Conservation (phyloP, 92 coral and sea anemone genomes). For the Zoanthus sociatus region DNA sequence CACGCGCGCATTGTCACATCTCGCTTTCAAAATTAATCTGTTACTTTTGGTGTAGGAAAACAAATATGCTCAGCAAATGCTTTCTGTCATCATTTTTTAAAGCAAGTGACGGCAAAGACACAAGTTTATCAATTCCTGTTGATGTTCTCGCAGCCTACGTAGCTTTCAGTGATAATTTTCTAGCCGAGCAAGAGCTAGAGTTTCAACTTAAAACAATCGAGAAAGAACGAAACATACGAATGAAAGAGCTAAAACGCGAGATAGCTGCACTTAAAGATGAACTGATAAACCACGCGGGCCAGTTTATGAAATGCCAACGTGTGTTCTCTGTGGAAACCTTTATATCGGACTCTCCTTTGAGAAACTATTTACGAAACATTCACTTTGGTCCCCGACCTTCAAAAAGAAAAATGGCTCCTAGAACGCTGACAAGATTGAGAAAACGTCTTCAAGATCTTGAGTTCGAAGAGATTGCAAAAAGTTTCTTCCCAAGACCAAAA, state of each 20-base stretch:
- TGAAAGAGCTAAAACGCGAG: slow-evolving; percentile 22
- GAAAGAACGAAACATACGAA: slow-evolving; percentile 35
- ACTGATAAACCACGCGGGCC: slow-evolving; percentile 12
- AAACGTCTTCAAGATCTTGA: slow-evolving; percentile 25
- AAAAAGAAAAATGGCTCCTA: slow-evolving; percentile 35
- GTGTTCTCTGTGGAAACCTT: slow-evolving; percentile 42
- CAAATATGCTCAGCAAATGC: slow-evolving; percentile 19
- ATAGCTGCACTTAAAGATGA: slow-evolving; percentile 25
- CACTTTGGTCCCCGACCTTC: slow-evolving; percentile 35
- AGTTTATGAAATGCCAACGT: slow-evolving; percentile 46
- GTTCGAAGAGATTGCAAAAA: slow-evolving; percentile 23
- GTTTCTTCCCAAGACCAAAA: slow-evolving; percentile 38
- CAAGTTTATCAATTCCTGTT: not conserved
- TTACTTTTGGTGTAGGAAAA: not conserved
- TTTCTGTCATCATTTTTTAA: slow-evolving; percentile 34
- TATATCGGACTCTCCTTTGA: slow-evolving; percentile 33
- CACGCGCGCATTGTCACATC: no score
- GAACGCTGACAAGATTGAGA: slow-evolving; percentile 24
- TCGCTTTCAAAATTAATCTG: no score
- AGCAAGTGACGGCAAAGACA: not conserved
- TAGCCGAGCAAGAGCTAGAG: slow-evolving; percentile 35
- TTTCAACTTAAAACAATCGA: slow-evolving; percentile 33
- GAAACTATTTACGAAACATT: slow-evolving; percentile 16
- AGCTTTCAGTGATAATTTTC: slow-evolving; percentile 39
- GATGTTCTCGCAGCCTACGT: slow-evolving; percentile 38